Evolutionary conservation across 2,797 vertebrate species (phyloP).

Genomic region (Macroramphosus scolopax): DNA sequence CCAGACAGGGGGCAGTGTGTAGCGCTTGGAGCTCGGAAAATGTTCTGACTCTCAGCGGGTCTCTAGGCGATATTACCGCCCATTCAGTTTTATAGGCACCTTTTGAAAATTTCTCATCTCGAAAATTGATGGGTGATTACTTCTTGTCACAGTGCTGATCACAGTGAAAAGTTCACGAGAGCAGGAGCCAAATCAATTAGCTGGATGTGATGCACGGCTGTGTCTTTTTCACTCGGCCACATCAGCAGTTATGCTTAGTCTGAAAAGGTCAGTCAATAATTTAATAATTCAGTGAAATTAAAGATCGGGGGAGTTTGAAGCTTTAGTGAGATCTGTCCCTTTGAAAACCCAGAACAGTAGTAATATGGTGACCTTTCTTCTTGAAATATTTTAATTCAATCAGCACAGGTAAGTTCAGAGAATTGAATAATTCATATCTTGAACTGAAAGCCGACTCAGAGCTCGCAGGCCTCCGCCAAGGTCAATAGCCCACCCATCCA

Average conservation of each 20-base stretch:
- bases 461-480: too few relatives aligned
- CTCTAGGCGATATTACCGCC: constrained; percentile 4
- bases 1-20: constrained; percentile 49
- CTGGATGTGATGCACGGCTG: constrained; percentile 50
- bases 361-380: too few relatives aligned
- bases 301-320: constrained; percentile 32
- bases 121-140: constrained; percentile 50
- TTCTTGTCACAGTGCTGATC: constrained; percentile 56
- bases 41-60: constrained; percentile 13
- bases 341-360: constrained; percentile 12
- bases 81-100: constrained; percentile 30
- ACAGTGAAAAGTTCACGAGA: constrained; percentile 60
- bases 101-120: constrained; percentile 45
- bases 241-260: constrained; percentile 56
- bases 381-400: background rate
- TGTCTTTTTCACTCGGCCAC: constrained; percentile 52
- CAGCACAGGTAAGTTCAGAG: background rate
- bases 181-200: constrained; percentile 57
- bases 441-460: too few relatives aligned
- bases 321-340: constrained; percentile 10
- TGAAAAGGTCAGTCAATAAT: constrained; percentile 64
- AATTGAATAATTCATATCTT: constrained; percentile 30
- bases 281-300: constrained; percentile 39
- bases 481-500: too few relatives aligned
- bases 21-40: constrained; percentile 5